Percentiles rank a stretch among this genome's conserved stretches.
phyloP scores from a whole-genome alignment of 2,113 vertebrate genomes.

The Rutilus rutilus region DNA sequence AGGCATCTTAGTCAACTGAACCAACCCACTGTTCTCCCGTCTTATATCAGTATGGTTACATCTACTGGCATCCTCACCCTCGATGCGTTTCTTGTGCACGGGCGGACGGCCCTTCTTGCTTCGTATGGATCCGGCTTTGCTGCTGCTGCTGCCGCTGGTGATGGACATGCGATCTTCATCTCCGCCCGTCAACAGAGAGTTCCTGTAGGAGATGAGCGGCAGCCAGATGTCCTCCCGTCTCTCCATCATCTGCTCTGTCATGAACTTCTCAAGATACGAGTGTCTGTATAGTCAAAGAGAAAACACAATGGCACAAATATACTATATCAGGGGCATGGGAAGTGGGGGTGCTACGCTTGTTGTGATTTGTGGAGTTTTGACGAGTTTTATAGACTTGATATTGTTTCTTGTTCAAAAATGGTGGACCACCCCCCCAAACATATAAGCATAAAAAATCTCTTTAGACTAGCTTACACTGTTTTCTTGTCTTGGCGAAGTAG shows the following conservation, averaged over 20 bases:
- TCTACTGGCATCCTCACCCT: constrained; percentile 78
- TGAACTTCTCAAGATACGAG: constrained; percentile 95
- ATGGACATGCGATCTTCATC: constrained; percentile 95
- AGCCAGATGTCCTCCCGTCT: constrained; percentile 97
- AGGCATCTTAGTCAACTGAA: constrained; percentile 12
- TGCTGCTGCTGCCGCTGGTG: constrained; percentile 92
- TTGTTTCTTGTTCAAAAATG: too few relatives aligned
- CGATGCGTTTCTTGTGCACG: constrained; percentile 92
- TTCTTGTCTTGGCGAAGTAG: constrained; percentile 96
- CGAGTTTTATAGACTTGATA: too few relatives aligned
- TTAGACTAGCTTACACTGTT: constrained; percentile 88
- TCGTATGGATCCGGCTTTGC: constrained; percentile 91
- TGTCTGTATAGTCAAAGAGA: constrained; percentile 75
- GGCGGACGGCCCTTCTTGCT: constrained; percentile 94
- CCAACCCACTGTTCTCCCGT: not conserved
- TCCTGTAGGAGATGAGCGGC: constrained; percentile 96
- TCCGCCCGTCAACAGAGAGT: constrained; percentile 92
- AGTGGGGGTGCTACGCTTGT: too few relatives aligned
- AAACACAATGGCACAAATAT: not conserved
- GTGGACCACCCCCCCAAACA: too few relatives aligned
- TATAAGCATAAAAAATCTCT: not conserved
- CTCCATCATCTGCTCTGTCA: constrained; percentile 96
- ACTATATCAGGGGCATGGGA: too few relatives aligned
- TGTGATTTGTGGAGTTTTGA: too few relatives aligned
- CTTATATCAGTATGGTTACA: not conserved